These are phyloP conservation scores for Listronotus bonariensis DNA, from an alignment of 1,140 invertebrate species.

Conservation along the genomic window DNA sequence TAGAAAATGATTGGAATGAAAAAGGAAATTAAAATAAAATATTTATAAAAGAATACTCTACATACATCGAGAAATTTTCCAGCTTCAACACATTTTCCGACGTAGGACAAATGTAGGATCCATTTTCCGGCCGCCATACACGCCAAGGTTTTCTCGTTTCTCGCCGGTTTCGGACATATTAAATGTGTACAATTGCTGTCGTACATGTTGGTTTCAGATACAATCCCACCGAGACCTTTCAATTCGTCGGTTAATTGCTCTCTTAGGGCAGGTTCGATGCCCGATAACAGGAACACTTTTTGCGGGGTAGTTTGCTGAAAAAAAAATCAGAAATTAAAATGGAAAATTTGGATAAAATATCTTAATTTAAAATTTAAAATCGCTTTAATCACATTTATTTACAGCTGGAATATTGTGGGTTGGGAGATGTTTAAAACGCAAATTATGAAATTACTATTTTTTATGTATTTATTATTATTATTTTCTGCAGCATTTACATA, in stretches of 20 bases:
- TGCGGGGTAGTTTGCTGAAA: conserved; percentile 8
- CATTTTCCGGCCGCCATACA: conserved; percentile 86
- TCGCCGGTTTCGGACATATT: conserved; percentile 70
- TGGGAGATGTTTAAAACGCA: too few species aligned
- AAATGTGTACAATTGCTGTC: conserved; percentile 77
- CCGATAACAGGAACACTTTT: conserved; percentile 51
- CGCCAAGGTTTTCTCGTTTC: conserved; percentile 85
- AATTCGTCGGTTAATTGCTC: conserved; percentile 35
- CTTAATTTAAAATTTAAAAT: too few species aligned
- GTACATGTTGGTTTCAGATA: conserved; percentile 65
- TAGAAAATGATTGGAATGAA: too few species aligned
- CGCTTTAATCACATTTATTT: too few species aligned
- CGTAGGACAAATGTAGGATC: conserved; percentile 79
- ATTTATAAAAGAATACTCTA: too few species aligned
- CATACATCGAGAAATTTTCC: conserved; percentile 66
- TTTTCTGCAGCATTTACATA: too few species aligned
- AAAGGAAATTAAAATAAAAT: too few species aligned
- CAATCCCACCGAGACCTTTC: conserved; percentile 67
- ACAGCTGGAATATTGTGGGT: too few species aligned
- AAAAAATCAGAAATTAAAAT: not conserved
- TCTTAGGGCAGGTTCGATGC: conserved; percentile 33
- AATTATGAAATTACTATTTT: too few species aligned
- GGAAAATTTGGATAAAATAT: too few species aligned
- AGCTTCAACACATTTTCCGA: conserved; percentile 67
- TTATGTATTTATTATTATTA: too few species aligned